phyloP scores from a whole-genome alignment of 2,113 vertebrate genomes.

The Entosphenus tridentatus region DNA sequence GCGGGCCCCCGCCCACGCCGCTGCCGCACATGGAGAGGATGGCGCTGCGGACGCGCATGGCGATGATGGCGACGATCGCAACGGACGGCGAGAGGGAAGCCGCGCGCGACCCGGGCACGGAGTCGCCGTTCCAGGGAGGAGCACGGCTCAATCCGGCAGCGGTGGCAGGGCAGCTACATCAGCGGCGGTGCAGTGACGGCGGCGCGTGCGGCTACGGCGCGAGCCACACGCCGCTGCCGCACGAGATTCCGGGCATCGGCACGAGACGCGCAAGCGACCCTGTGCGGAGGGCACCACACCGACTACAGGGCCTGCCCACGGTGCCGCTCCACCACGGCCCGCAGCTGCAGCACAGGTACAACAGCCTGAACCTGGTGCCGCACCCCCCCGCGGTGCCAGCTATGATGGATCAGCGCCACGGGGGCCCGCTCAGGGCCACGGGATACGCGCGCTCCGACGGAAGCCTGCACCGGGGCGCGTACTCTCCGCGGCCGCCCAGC shows the following conservation, averaged over 20 bases:
- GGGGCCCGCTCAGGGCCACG: no score
- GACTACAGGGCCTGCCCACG: no score
- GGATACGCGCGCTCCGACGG: no score
- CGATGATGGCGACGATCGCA: conserved; percentile 39
- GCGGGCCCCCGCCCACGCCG: conserved; percentile 72
- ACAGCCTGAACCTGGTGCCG: no score
- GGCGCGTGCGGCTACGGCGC: conserved; percentile 24
- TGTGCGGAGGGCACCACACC: conserved; percentile 25
- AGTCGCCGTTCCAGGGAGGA: no score
- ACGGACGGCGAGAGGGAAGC: not conserved
- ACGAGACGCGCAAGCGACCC: conserved; percentile 64
- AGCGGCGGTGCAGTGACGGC: conserved; percentile 33
- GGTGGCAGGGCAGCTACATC: conserved; percentile 15
- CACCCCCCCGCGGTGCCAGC: no score
- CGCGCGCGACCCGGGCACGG: no score
- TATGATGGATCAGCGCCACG: no score
- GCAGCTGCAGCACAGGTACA: no score
- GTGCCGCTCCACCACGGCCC: no score
- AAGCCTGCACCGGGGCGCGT: conserved; percentile 12
- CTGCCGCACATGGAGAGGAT: conserved; percentile 69
- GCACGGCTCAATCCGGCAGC: no score
- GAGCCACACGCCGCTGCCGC: conserved; percentile 34
- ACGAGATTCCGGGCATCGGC: conserved; percentile 29
- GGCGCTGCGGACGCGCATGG: conserved; percentile 53
- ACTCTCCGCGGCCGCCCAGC: conserved; percentile 49